Base-by-base conservation (phyloP, 2,797 vertebrate species). In the Cossypha polioptera region DNA sequence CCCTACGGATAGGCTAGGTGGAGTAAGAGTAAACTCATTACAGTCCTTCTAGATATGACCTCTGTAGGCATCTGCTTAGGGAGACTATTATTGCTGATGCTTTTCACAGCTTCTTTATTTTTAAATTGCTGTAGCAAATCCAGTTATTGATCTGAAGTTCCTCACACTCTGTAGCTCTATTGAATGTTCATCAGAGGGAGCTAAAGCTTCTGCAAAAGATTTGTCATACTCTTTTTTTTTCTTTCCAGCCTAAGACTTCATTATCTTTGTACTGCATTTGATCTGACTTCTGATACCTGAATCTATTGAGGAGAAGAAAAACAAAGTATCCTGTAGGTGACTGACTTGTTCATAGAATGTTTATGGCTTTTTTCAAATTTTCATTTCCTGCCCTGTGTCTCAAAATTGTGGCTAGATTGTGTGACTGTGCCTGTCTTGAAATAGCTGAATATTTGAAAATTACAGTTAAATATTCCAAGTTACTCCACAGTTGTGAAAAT, bases 21-120 rank as follows among this genome's bases (percentile, higher is more conserved):
- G 72, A 63, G 28, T 88, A 68, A 50, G 73, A 74, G n/a, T 82
- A 45, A 91, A 92, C 59, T 91, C 72, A 78, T 95, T 92, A 93
- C 13, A n/a, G n/a, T 18, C 40, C 12, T 76, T 92, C 36, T 75
- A 33, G 71, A 53, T 35, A 85, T 42, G 76, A 80, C 80, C 48
- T 87, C 77, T 63, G 53, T 47, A 69, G 82, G 25, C 65, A 42
- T 61, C 43, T 92, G 43, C 47, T 92, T 78, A 45, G 83, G 38
- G 53, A 75, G 51, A 38, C 58, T 76, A 13, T 80, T 91, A 47
- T 29, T 68, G 59, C 69, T 63, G 78, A 45, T 93, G 55, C 36
- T 72, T 79, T 45, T 31, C 68, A 19, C 35, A 69, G 71, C 43
- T 88, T 19, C 57, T 82, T 86, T 38, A 58, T 75, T 72, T 92